Evolutionary conservation across 2,888 invertebrate genomes (phyloP).

Genomic region (Scrobipalpa atriplicella): DNA sequence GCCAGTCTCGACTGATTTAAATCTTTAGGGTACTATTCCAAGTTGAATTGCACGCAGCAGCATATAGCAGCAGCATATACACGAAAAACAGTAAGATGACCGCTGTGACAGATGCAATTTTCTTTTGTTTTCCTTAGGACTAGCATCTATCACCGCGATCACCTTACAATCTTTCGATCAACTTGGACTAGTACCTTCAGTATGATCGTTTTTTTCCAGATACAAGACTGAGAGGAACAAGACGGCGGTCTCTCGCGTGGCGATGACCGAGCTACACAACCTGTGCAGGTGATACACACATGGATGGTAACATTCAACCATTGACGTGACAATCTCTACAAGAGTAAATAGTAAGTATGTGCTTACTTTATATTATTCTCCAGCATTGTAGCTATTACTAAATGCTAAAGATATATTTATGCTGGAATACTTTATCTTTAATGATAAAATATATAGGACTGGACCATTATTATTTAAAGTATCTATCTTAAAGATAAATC

Average conservation of each 20-base stretch:
- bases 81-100: too few relatives aligned
- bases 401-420: background rate
- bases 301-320: background rate
- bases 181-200: too few relatives aligned
- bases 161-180: too few relatives aligned
- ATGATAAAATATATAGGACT: background rate
- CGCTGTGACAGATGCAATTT: too few relatives aligned
- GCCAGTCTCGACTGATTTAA: too few relatives aligned
- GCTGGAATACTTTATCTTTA: background rate
- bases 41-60: too few relatives aligned
- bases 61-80: too few relatives aligned
- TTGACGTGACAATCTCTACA: constrained; percentile 37
- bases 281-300: constrained; percentile 66
- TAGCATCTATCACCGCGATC: too few relatives aligned
- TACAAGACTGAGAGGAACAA: constrained; percentile 71
- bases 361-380: background rate
- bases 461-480: background rate
- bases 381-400: background rate
- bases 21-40: too few relatives aligned
- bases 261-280: constrained; percentile 68
- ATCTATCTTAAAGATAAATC: background rate
- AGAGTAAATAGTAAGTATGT: background rate
- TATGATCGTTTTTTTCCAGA: constrained; percentile 47
- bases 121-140: too few relatives aligned
- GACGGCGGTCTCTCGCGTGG: constrained; percentile 64